These are phyloP conservation scores for Erynnis tages DNA, from an alignment of 2,888 invertebrate species.

Conservation along the genomic window DNA sequence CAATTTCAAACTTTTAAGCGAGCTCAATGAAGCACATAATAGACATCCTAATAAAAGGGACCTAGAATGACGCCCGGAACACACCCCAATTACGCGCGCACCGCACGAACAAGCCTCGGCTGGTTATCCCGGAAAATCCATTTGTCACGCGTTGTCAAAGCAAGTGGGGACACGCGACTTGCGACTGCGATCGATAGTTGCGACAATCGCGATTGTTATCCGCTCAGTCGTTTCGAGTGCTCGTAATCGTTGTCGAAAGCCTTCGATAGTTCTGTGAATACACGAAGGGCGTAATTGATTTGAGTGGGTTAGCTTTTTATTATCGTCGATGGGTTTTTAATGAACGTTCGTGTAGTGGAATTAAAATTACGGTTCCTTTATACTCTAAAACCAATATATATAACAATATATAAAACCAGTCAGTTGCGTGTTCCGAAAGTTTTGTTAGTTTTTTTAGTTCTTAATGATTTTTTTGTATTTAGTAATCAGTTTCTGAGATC, in stretches of 20 bases:
- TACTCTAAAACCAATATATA: too few relatives aligned
- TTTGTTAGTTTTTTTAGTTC: too few relatives aligned
- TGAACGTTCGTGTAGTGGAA: background rate
- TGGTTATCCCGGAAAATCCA: constrained; percentile 44
- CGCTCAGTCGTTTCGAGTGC: constrained; percentile 29
- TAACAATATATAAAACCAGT: too few relatives aligned
- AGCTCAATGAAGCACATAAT: background rate
- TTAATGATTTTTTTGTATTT: too few relatives aligned
- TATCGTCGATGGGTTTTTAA: constrained; percentile 1
- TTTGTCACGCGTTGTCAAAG: constrained; percentile 63
- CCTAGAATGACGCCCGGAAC: constrained; percentile 8
- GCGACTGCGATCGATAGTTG: constrained; percentile 30
- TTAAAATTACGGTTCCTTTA: too few relatives aligned
- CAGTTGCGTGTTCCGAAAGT: too few relatives aligned
- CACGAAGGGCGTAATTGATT: constrained; percentile 4
- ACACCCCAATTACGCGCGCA: constrained; percentile 23
- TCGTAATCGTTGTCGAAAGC: constrained; percentile 27
- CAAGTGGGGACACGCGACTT: constrained; percentile 43
- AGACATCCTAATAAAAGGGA: constrained; percentile 7
- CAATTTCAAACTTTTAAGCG: background rate
- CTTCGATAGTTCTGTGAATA: background rate
- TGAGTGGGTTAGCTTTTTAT: constrained; percentile 12
- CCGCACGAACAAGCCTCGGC: constrained; percentile 23
- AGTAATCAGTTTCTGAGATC: too few relatives aligned
- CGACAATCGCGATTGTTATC: constrained; percentile 33